A percentile compares a stretch with the other conserved stretches of the same genome.
Evolutionary conservation across 23 tunicate genomes (phyloP).

Genomic region (Halocynthia aurantium): DNA sequence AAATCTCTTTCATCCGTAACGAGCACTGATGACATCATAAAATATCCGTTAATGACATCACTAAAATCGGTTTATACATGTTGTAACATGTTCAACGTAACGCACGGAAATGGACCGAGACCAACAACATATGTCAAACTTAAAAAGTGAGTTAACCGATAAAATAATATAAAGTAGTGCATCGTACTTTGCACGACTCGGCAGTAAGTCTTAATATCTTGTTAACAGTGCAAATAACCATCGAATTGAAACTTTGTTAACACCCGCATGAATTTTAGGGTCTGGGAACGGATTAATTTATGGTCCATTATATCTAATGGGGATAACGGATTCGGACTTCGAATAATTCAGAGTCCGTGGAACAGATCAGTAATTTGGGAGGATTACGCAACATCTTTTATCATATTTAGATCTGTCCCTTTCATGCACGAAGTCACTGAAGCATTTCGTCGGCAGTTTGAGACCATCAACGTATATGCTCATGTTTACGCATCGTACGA

Average conservation of each 20-base stretch:
- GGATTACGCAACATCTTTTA: not conserved
- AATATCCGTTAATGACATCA: constrained; percentile 24
- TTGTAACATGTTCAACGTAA: constrained; percentile 48
- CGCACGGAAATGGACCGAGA: not conserved
- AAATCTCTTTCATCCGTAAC: constrained; percentile 13
- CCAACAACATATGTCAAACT: constrained; percentile 10
- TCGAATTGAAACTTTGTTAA: too few species aligned
- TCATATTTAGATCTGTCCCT: constrained; percentile 14
- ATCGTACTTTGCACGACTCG: too few species aligned
- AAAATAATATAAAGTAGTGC: not conserved
- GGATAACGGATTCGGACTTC: too few species aligned
- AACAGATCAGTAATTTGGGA: not conserved
- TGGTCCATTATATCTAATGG: too few species aligned
- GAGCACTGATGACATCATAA: not conserved
- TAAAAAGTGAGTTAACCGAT: constrained; percentile 10
- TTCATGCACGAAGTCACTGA: constrained; percentile 16
- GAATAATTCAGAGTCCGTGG: not conserved
- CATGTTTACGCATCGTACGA: constrained; percentile 40
- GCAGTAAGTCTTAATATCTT: too few species aligned
- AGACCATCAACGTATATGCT: constrained; percentile 15
- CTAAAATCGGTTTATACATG: constrained; percentile 53
- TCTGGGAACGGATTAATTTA: too few species aligned
- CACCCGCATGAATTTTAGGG: too few species aligned
- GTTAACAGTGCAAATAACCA: too few species aligned
- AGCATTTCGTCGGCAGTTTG: constrained; percentile 22